phyloP scores from a whole-genome alignment of 53 echinoderm and acorn worm genomes.

The Echinometra lucunter region DNA sequence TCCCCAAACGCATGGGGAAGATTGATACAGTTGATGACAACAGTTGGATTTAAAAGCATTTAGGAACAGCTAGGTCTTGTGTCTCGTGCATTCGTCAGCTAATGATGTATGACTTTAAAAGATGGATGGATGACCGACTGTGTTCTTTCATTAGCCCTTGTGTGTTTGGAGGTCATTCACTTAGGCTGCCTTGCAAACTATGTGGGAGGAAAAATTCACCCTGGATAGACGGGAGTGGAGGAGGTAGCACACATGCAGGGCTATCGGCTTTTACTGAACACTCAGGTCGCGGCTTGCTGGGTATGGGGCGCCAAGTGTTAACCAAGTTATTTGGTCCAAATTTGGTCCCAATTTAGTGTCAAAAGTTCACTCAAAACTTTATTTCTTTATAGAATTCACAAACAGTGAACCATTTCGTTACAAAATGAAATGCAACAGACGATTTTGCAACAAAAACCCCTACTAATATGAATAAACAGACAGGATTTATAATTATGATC shows the following conservation, averaged over 20 bases:
- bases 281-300: too few relatives aligned
- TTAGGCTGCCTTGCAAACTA: constrained; percentile 1
- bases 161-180: constrained; percentile 47
- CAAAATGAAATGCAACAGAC: too few relatives aligned
- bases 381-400: too few relatives aligned
- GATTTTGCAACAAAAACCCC: too few relatives aligned
- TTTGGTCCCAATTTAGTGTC: too few relatives aligned
- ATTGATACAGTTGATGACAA: constrained; percentile 9
- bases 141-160: constrained; percentile 6
- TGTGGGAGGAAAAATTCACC: neutral
- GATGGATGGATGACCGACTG: neutral
- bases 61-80: neutral
- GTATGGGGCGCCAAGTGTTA: too few relatives aligned
- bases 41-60: neutral
- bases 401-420: too few relatives aligned
- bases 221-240: neutral
- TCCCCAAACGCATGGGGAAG: neutral
- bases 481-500: too few relatives aligned
- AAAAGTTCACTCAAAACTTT: too few relatives aligned
- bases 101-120: constrained; percentile 27
- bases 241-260: neutral
- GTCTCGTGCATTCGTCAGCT: neutral
- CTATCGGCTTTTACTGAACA: neutral
- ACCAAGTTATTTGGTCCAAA: too few relatives aligned
- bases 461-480: too few relatives aligned